Percentiles rank a stretch among this genome's conserved stretches.
phyloP scores from a whole-genome alignment of 2,888 invertebrate genomes.

The Chloroclystis v-ata region DNA sequence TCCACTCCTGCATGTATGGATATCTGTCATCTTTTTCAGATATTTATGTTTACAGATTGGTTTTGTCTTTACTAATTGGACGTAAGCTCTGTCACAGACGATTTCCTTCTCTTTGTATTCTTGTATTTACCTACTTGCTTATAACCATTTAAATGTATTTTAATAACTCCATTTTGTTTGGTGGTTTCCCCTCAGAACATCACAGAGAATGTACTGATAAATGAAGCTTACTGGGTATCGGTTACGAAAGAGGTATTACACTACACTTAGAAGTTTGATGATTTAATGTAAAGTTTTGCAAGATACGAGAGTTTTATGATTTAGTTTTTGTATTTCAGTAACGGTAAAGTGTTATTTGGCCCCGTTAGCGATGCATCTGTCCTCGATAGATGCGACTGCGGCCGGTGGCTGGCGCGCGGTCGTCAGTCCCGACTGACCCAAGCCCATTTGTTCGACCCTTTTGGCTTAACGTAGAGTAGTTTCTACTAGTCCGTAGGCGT shows the following conservation, averaged over 20 bases:
- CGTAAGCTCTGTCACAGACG: slow-evolving; percentile 61
- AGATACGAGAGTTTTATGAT: slow-evolving; percentile 76
- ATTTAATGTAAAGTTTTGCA: slow-evolving; percentile 78
- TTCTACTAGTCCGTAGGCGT: slow-evolving; percentile 75
- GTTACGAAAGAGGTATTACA: slow-evolving; percentile 91
- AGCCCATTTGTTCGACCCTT: slow-evolving; percentile 70
- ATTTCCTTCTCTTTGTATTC: slow-evolving; percentile 37
- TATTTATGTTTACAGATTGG: slow-evolving; percentile 66
- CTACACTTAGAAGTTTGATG: slow-evolving; percentile 80
- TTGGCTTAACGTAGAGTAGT: slow-evolving; percentile 76
- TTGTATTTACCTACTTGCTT: slow-evolving; percentile 43
- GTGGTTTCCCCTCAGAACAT: slow-evolving; percentile 92
- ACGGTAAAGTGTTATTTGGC: slow-evolving; percentile 78
- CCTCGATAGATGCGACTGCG: slow-evolving; percentile 71
- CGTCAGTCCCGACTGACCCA: slow-evolving; percentile 42
- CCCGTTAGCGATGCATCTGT: slow-evolving; percentile 80
- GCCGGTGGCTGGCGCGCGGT: slow-evolving; percentile 43
- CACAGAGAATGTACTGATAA: slow-evolving; percentile 96
- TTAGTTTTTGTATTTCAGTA: slow-evolving; percentile 78
- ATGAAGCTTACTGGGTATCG: slow-evolving; percentile 95
- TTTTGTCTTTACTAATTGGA: slow-evolving; percentile 64
- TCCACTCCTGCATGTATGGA: slow-evolving; percentile 54
- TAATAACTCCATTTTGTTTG: slow-evolving; percentile 76
- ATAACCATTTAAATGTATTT: slow-evolving; percentile 52
- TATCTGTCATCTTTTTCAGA: slow-evolving; percentile 46